Base-by-base conservation (phyloP, 2,888 invertebrate genomes). In the Drosophila suboccidentalis region DNA sequence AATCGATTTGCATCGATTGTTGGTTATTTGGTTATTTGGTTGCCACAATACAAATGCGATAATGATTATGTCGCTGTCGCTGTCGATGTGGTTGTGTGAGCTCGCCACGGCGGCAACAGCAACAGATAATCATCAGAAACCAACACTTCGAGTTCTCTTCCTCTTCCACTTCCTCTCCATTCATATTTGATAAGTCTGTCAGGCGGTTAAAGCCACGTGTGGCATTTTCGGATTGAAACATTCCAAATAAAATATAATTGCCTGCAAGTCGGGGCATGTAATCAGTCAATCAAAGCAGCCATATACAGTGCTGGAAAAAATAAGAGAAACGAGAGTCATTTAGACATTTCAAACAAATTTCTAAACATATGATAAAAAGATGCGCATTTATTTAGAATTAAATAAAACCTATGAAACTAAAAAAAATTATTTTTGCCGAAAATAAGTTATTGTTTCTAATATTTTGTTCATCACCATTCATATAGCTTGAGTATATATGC, bases 1-100 rank as follows among this genome's bases (percentile, higher is more conserved):
- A 71, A 71, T 78, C 71, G 62, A 78, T 88, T 82, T 71, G 68
- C 62, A 61, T 73, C 55, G 73, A 76, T 69, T 64, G 32, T 46
- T 39, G 19, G n/a, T 19, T 15, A 59, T 44, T 55, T 19, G 57
- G 34, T 57, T 22, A 55, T 44, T 54, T 26, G 53, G 9, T 58
- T 47, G 39, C 71, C 66, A 34, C 44, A 77, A 57, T 63, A 51
- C 62, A 80, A 89, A 84, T 81, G 66, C 64, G 67, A 67, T 75
- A 69, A 72, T 80, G 57, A 80, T 71, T 69, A 66, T 63, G 62
- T 43, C 50, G 26, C 29, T 39, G 57, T 39, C 6, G 26, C 29
- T 39, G 57, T 39, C 6, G 11, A 3, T 47, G 32, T 17, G 47
- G 36, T 13, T 26, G 41, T 38, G 34, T 22, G 15, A 10, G 49